Conservation (phyloP, 2,888 invertebrate species). For the Watsonalla binaria region DNA sequence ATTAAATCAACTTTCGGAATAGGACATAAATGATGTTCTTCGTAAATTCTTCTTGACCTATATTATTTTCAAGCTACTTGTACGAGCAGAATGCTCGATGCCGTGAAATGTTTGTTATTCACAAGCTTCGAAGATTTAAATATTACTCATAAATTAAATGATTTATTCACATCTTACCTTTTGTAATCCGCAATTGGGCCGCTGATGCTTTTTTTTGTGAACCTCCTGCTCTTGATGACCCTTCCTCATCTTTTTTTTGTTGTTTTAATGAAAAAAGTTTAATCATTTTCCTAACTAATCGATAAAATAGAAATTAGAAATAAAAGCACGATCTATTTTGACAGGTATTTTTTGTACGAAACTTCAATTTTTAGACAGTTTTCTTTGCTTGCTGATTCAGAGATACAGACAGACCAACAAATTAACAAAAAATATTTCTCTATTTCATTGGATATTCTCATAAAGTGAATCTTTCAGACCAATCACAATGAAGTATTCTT, state of each 20-base stretch:
- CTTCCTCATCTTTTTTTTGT: constrained; percentile 98
- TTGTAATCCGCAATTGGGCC: constrained; percentile 97
- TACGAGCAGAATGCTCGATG: background rate
- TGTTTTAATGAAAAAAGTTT: constrained; percentile 99
- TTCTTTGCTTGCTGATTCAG: background rate
- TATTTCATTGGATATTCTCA: constrained; percentile 19
- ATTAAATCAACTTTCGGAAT: too few relatives aligned
- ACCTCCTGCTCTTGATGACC: constrained; percentile 78
- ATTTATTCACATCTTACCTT: constrained; percentile 81
- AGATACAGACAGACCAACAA: background rate
- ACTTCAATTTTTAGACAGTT: constrained; percentile 4
- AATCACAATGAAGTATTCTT: background rate
- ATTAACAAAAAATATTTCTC: background rate
- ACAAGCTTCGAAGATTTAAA: background rate
- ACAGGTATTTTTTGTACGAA: constrained; percentile 50
- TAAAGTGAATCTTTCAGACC: background rate
- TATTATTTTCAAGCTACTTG: background rate
- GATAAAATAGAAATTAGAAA: constrained; percentile 62
- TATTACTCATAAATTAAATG: background rate
- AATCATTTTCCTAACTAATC: constrained; percentile 87
- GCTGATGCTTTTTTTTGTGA: constrained; percentile 97
- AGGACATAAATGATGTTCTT: too few relatives aligned
- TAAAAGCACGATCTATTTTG: constrained; percentile 69
- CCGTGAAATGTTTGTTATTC: background rate
- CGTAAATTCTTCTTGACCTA: too few relatives aligned